Percentiles rank a stretch among this genome's conserved stretches.
These are phyloP conservation scores for Hetaerina americana DNA, from an alignment of 1,140 invertebrate genomes.

Conservation along the genomic window DNA sequence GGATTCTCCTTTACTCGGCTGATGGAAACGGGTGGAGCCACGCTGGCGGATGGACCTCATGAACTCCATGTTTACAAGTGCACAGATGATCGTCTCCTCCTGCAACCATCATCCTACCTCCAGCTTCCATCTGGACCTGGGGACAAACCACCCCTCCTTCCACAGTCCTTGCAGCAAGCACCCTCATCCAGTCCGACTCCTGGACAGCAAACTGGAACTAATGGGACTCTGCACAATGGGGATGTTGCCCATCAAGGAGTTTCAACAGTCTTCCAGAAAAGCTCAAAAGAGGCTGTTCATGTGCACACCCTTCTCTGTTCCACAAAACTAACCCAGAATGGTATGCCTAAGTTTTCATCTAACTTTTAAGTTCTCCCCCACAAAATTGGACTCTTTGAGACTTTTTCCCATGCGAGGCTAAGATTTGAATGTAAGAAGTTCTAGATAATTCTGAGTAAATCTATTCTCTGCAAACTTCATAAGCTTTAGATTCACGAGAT, in stretches of 20 bases:
- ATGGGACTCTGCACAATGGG: neutral
- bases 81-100: constrained; percentile 57
- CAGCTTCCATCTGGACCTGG: constrained; percentile 52
- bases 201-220: neutral
- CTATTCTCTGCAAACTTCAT: too few relatives aligned
- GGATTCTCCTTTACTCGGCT: constrained; percentile 83
- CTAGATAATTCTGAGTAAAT: too few relatives aligned
- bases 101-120: constrained; percentile 60
- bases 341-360: constrained; percentile 31
- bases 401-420: too few relatives aligned
- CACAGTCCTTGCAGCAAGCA: constrained; percentile 5
- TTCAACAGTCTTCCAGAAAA: constrained; percentile 51
- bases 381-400: too few relatives aligned
- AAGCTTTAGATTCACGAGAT: too few relatives aligned
- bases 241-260: neutral
- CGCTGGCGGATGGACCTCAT: constrained; percentile 70
- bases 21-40: constrained; percentile 81
- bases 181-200: neutral
- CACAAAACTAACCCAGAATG: constrained; percentile 89
- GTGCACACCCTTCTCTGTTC: constrained; percentile 78
- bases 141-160: constrained; percentile 31
- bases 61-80: constrained; percentile 87
- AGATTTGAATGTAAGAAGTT: too few relatives aligned
- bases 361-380: neutral
- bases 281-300: constrained; percentile 70